Conservation (phyloP, 1,140 invertebrate species). For the Drosophila fuyamai region DNA sequence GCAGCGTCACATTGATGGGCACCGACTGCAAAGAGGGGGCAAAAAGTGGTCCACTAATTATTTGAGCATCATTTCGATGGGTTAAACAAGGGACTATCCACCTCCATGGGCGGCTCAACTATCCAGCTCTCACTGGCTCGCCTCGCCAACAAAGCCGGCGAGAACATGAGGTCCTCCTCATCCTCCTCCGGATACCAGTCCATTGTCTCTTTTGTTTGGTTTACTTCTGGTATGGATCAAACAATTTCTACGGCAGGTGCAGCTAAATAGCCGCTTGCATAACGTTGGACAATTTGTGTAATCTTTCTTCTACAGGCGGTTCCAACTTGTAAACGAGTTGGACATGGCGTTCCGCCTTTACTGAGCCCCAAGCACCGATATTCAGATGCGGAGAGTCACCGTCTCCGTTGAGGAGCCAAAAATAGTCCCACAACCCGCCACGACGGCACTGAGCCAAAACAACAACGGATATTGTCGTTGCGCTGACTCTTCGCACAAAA, state of each 20-base stretch:
- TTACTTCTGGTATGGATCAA: too few relatives aligned
- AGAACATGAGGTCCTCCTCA: slow-evolving; percentile 93
- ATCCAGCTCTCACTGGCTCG: slow-evolving; percentile 94
- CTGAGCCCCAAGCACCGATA: slow-evolving; percentile 23
- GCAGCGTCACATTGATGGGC: slow-evolving; percentile 89
- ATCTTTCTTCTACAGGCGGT: slow-evolving; percentile 47
- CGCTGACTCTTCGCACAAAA: slow-evolving; percentile 40
- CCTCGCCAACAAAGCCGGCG: slow-evolving; percentile 92
- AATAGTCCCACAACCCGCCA: slow-evolving; percentile 53
- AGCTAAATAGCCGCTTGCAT: slow-evolving; percentile 49
- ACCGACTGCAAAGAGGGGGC: slow-evolving; percentile 86
- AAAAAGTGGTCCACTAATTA: neutral
- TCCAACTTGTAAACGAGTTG: slow-evolving; percentile 77
- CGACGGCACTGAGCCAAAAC: slow-evolving; percentile 67
- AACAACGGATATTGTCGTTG: slow-evolving; percentile 53
- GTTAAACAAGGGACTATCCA: slow-evolving; percentile 3
- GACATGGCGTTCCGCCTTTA: slow-evolving; percentile 65
- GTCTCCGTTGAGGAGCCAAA: slow-evolving; percentile 49
- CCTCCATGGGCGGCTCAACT: slow-evolving; percentile 92
- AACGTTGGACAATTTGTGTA: slow-evolving; percentile 51
- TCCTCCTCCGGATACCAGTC: slow-evolving; percentile 91
- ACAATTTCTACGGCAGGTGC: slow-evolving; percentile 1
- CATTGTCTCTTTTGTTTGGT: slow-evolving; percentile 44
- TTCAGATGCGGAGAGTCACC: slow-evolving; percentile 16
- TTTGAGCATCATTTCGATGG: neutral